These are phyloP conservation scores for Grapholita molesta DNA, from an alignment of 1,140 invertebrate genomes.

Conservation along the genomic window DNA sequence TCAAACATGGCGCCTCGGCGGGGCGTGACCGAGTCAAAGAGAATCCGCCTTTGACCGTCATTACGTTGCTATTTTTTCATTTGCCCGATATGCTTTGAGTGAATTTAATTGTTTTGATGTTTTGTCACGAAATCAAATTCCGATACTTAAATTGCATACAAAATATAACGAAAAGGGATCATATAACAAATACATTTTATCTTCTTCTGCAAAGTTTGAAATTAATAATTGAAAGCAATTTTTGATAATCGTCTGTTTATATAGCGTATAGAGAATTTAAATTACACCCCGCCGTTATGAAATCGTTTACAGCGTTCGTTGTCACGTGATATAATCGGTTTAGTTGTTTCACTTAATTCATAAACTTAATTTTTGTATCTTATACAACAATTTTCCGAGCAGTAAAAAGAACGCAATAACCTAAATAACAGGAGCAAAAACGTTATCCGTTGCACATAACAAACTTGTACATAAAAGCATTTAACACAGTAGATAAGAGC, in stretches of 20 bases:
- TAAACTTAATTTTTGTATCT: no score
- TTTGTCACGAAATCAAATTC: not conserved
- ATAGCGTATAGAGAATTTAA: no score
- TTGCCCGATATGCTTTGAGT: not conserved
- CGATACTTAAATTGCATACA: not conserved
- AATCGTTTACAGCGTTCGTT: no score
- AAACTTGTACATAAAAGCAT: not conserved
- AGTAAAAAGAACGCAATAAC: no score
- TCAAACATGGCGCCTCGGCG: not conserved
- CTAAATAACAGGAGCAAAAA: no score
- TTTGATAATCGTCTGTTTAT: no score
- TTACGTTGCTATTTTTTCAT: not conserved
- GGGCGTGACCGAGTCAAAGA: conserved; percentile 12
- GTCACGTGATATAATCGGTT: no score
- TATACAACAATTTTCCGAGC: no score
- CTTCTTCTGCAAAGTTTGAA: not conserved
- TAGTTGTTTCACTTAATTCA: no score
- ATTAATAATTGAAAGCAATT: no score
- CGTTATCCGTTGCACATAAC: not conserved
- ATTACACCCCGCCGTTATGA: no score
- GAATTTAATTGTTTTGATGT: not conserved
- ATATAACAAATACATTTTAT: not conserved
- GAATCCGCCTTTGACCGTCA: conserved; percentile 9
- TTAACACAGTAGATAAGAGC: not conserved
- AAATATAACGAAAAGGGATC: not conserved